Evolutionary conservation across 2,888 invertebrate species (phyloP).

Genomic region (Zele albiditarsus): DNA sequence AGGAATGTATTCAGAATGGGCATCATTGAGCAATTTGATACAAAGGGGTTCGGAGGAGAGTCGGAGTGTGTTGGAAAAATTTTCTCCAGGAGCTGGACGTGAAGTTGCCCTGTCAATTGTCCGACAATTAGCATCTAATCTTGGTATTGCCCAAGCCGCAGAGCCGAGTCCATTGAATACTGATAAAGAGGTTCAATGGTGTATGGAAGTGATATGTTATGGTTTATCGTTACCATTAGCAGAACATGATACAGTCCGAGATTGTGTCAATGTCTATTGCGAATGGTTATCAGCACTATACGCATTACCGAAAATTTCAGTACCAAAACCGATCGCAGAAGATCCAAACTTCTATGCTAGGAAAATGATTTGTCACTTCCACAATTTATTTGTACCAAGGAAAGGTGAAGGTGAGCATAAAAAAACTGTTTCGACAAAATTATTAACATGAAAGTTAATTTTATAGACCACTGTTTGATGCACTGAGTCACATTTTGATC

Average conservation of each 20-base stretch:
- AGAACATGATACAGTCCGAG: conserved; percentile 95
- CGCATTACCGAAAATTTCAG: conserved; percentile 87
- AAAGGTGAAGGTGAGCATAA: conserved; percentile 88
- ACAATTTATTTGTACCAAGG: conserved; percentile 94
- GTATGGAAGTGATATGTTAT: conserved; percentile 90
- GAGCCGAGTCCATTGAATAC: conserved; percentile 89
- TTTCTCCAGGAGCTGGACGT: conserved; percentile 81
- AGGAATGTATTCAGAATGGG: conserved; percentile 91
- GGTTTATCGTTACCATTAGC: conserved; percentile 91
- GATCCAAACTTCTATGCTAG: conserved; percentile 93
- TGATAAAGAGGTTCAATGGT: conserved; percentile 91
- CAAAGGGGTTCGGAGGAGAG: conserved; percentile 80
- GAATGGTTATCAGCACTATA: conserved; percentile 95
- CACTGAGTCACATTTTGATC: conserved; percentile 17
- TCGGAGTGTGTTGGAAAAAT: conserved; percentile 85
- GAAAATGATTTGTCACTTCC: conserved; percentile 92
- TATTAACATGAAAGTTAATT: not conserved
- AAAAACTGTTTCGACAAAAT: not conserved
- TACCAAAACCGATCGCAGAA: conserved; percentile 90
- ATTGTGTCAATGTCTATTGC: conserved; percentile 97
- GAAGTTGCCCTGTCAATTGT: conserved; percentile 89
- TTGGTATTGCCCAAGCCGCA: conserved; percentile 84
- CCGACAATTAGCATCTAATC: conserved; percentile 81
- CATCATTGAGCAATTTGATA: conserved; percentile 79
- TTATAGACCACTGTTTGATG: conserved; percentile 1